Base-by-base conservation (phyloP, 1,140 invertebrate genomes). In the Conopomorpha cramerella region DNA sequence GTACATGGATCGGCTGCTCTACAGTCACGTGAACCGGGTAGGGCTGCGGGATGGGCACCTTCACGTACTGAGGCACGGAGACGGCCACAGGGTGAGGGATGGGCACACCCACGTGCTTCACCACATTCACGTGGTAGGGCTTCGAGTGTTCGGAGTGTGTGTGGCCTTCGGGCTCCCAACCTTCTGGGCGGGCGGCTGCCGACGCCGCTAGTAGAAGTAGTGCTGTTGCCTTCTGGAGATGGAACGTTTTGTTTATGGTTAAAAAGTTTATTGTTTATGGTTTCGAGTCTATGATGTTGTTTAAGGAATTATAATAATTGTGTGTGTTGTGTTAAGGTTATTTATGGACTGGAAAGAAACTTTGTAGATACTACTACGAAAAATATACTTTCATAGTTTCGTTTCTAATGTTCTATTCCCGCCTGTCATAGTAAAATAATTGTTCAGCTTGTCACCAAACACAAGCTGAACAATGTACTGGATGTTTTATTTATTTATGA, bases 81-180 rank as follows among this genome's bases (percentile, higher is more conserved):
- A 89, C 84, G 0, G 86, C 84, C 8, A 90, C 82, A 1, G 88
- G 87, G 56, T 90, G 87, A 0, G 88, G 87, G 34, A 89, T 83
- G 7, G 86, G 85, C 23, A 89, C 83, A 1, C 86, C 86, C 32
- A 89, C 83, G 64, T 89, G 89, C 57, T 89, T 88, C 39, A 87
- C 83, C 45, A 89, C 84, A 8, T 85, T 86, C 25, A 89, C 83
- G 12, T 86, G 85, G 36, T 87, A 84, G 0, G 84, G 82, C 51
- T 88, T 87, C 1, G 85, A 83, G 55, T 82, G 79, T 48, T 86
- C 84, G 11, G 83, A 73, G 45, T 85, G 82, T 4, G 84, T 81
- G 46, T 73, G 45, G 87, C 93, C 79, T 88, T 93, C 83, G 83
- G 90, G 80, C 84, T 93, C 80, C 91, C 92, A 82, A 62, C 81